Evolutionary conservation across 2,888 invertebrate species (phyloP), one percentile per base, ranked within the genome.

Genomic region (Andrena dorsata): DNA sequence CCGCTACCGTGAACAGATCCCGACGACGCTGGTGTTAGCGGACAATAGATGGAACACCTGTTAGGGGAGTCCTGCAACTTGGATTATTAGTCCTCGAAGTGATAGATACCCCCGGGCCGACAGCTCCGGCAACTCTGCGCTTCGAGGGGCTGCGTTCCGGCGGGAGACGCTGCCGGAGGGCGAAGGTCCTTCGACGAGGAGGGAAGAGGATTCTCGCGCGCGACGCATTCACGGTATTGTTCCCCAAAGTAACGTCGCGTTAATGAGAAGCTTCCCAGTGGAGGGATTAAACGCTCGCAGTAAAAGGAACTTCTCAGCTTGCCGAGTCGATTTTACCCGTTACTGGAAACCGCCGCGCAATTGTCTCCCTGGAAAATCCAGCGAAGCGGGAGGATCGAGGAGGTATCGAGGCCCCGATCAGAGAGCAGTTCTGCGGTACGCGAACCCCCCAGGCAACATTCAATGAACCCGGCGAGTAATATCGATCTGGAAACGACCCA

Each of bases 91-190:
- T 51, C 20, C 23, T 13, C 20, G 23, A 61, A 32, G 35, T 7
- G 58, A 56, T 10, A 5, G 58, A 69, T 41, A 32, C 23, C 63
- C 16, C 26, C 41, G 23, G 23, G 51, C 41, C 5, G 41, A 5
- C 41, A 41, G 32, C 26, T 20, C 23, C 20, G 28, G 23, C 20
- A 20, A 74, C 72, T 81, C 75, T 53, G 56, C 75, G 20, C 75
- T 61, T 66, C 77, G 32, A 75, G 70, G 23, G 75, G 47, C 63
- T 69, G n/a, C 10, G 13, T 13, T 41, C 41, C 10, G 41, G 41
- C 41, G 13, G 35, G 60, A 20, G n/a, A 51, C 6, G 20, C 20
- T 7, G n/a, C 2, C 20, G 2, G 51, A 2, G 7, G 51, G 20
- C 0, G 51, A 20, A n/a, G n/a, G 2, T n/a, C 20, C 51, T 51